Evolutionary conservation across 2,113 vertebrate genomes (phyloP).

Genomic region (Zosterops hypoxanthus): DNA sequence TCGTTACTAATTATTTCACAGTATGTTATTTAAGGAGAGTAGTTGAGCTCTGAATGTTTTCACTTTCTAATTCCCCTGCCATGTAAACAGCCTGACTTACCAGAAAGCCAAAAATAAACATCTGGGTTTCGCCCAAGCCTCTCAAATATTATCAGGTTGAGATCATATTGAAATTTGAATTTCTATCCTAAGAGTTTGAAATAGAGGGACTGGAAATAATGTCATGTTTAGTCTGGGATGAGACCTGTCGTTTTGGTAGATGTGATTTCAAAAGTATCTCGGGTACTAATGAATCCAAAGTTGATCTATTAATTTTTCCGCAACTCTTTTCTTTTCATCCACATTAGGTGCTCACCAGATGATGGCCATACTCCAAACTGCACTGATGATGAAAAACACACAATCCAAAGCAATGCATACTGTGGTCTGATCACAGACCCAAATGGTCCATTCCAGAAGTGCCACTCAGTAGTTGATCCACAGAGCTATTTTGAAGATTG

Average conservation of each 20-base stretch:
- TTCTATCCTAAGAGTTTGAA: background rate
- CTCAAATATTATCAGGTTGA: background rate
- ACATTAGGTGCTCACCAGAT: slow-evolving; percentile 47
- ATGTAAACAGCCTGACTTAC: background rate
- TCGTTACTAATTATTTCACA: background rate
- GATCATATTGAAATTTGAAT: background rate
- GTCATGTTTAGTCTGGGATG: background rate
- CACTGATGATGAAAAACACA: slow-evolving; percentile 35
- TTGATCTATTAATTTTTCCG: background rate
- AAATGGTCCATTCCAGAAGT: slow-evolving; percentile 48
- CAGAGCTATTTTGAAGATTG: slow-evolving; percentile 42
- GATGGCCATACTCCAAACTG: slow-evolving; percentile 45
- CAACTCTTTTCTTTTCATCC: background rate
- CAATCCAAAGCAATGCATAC: slow-evolving; percentile 46
- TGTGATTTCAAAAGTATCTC: background rate
- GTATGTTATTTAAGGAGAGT: background rate
- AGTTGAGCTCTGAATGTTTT: background rate
- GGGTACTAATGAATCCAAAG: background rate
- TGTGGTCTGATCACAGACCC: slow-evolving; percentile 56
- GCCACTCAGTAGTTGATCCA: slow-evolving; percentile 37
- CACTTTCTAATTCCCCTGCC: background rate
- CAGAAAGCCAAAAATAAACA: background rate
- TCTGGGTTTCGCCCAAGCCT: background rate
- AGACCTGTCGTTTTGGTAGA: background rate
- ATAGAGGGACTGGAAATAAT: background rate